Base-by-base conservation (phyloP, 2,113 vertebrate species). In the Hylia prasina region DNA sequence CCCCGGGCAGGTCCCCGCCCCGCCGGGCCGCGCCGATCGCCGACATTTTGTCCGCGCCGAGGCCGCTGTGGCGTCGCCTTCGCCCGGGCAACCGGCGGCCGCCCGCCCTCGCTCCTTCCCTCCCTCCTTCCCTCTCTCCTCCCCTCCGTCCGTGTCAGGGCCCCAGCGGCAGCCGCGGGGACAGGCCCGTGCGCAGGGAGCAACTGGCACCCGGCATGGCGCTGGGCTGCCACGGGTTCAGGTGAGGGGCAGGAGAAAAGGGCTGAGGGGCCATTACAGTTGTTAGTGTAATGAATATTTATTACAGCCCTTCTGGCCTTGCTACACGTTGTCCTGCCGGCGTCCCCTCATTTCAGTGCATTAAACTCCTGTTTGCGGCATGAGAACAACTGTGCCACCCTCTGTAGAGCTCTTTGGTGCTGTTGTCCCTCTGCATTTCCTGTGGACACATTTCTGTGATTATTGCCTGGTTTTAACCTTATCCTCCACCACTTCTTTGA, bases 1-100 rank as follows among this genome's bases (percentile, higher is more conserved):
- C 93, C 82, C 60, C 28, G 10, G 6, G 18, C 39, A 53, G 1
- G 0, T 27, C 39, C 27, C 42, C 61, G 1, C 23, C 44, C 27
- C 70, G n/a, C 73, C 69, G 28, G 13, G 16, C n/a, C 27, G 69
- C 40, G 20, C 70, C 25, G 33, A 50, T 9, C 61, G 95, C 77
- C 93, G 96, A 96, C 96, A 96, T 96, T 84, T 96, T 96, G 81
- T 90, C 42, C 18, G 27, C 65, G 60, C 54, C 10, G 48, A 33
- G 30, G 44, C 53, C 24, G 72, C 56, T 27, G n/a, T 8, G 60
- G 94, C 94, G 94, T 91, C 81, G 39, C 73, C 37, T 39, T 94
- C 76, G 25, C 93, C 91, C 10, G 53, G 93, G 94, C 90, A 96
- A 96, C 96, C 53, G 89, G 42, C 75, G 14, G 65, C 47, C 30